Percentiles rank a stretch among this genome's conserved stretches.
Evolutionary conservation across 2,797 vertebrate genomes (phyloP).

Genomic region (Oreochromis grahami): DNA sequence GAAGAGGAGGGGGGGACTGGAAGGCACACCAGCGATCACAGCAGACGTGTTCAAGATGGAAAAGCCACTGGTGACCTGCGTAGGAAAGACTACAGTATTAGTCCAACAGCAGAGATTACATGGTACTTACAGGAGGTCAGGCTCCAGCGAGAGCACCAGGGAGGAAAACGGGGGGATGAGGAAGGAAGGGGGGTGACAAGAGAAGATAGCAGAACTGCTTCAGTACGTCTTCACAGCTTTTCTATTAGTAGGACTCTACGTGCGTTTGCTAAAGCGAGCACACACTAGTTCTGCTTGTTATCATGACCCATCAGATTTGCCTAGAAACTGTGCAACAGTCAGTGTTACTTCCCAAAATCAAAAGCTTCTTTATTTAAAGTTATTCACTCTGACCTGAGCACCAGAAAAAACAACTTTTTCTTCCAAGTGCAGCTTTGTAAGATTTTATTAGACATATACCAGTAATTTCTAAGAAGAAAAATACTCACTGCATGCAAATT

Average conservation of each 20-base stretch:
- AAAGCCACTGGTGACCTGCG: slow-evolving; percentile 57
- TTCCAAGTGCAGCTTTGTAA: background rate
- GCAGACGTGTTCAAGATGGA: slow-evolving; percentile 49
- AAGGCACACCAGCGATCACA: slow-evolving; percentile 25
- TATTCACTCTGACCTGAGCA: background rate
- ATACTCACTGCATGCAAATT: background rate
- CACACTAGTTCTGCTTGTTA: background rate
- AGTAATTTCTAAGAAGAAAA: background rate
- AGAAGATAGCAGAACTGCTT: background rate
- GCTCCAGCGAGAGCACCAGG: slow-evolving; percentile 12
- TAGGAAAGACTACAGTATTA: slow-evolving; percentile 41
- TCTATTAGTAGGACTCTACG: background rate
- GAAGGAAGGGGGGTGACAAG: background rate
- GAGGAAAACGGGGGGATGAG: background rate
- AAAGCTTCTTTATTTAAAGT: background rate
- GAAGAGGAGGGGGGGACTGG: background rate
- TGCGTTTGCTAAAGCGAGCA: background rate
- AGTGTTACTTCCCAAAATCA: background rate
- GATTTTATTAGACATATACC: background rate
- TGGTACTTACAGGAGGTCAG: slow-evolving; percentile 50
- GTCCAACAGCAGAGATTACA: slow-evolving; percentile 65
- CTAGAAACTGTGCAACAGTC: background rate
- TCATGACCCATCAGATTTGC: background rate
- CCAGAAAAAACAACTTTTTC: background rate
- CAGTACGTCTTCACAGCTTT: slow-evolving; percentile 1